Evolutionary conservation across 2,113 vertebrate species (phyloP), one percentile per base, ranked within the genome.

Genomic region (Rhinoderma darwinii): DNA sequence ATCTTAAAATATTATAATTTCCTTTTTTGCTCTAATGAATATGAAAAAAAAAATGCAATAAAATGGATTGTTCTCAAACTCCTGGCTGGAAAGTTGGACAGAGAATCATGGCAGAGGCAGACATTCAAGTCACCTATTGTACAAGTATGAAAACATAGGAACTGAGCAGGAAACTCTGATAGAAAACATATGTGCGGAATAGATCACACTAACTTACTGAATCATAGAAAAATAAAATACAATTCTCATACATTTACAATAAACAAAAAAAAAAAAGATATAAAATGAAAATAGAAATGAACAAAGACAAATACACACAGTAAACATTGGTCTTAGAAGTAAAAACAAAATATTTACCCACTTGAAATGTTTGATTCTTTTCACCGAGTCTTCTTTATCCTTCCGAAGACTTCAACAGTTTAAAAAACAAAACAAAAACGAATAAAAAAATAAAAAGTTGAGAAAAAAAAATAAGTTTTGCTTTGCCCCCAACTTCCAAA

Each of bases 101-200:
- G 43, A 50, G n/a, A 47, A 43, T 25, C 30, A 78, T 41, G 35
- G 39, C 39, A 14, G 10, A 44, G 37, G 35, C 14, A 66, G 41
- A 47, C 43, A 30, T 82, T 82, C 44, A 68, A 66, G 43, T 66
- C 37, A 68, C 78, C 61, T 47, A 83, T 82, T 82, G 80, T 83
- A 70, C 80, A 66, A 82, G 59, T 47, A 66, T 82, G 63, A 70
- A 83, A 83, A 83, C 43, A 70, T 51, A 83, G 22, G 59, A 82
- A 68, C 54, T 1, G 61, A 66, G 81, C 61, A 83, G 63, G 63
- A 83, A 83, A 47, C 59, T 44, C 25, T 68, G 63, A 83, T 68
- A 70, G 81, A 83, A 83, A 83, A 68, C 81, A 83, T 83, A 83
- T 83, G 81, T 83, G 43, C 63, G 3, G 43, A 70, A 50, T 43